phyloP scores from a whole-genome alignment of 1,140 invertebrate species.

The Aphaenogaster rudis region DNA sequence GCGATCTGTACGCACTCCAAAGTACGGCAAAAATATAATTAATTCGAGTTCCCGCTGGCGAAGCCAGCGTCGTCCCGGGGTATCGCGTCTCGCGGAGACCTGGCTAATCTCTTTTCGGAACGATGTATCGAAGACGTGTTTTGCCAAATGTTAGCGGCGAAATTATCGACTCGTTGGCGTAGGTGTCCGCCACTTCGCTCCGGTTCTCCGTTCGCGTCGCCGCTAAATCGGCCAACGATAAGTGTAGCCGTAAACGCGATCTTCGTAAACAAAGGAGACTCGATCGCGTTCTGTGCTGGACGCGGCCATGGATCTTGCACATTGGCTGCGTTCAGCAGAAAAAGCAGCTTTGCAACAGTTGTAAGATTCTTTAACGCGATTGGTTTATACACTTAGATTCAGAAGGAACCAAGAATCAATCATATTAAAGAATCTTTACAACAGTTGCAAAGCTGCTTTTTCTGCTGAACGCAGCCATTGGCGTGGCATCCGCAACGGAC shows the following conservation, averaged over 20 bases:
- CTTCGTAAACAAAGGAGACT: slow-evolving; percentile 29
- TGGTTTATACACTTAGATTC: too few species aligned
- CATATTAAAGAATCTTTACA: too few species aligned
- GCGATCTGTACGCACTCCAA: not conserved
- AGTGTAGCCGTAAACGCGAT: not conserved
- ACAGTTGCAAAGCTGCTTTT: too few species aligned
- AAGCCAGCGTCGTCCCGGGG: not conserved
- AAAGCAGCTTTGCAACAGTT: too few species aligned
- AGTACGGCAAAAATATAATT: not conserved
- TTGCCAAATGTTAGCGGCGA: slow-evolving; percentile 21
- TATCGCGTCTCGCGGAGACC: not conserved
- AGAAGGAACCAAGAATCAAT: too few species aligned
- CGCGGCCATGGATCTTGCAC: not conserved
- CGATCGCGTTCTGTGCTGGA: not conserved
- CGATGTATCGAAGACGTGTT: not conserved
- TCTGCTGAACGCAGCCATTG: not conserved
- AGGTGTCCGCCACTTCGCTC: not conserved
- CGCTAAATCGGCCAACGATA: slow-evolving; percentile 16
- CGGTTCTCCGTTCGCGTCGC: not conserved
- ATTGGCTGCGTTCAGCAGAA: too few species aligned
- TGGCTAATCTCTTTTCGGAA: not conserved
- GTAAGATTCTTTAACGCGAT: too few species aligned
- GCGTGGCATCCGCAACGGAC: not conserved
- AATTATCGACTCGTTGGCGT: slow-evolving; percentile 4
- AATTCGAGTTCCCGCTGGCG: not conserved